Evolutionary conservation across 2,888 invertebrate genomes (phyloP), one percentile per base, ranked within the genome.

Genomic region (Thumatha senex): DNA sequence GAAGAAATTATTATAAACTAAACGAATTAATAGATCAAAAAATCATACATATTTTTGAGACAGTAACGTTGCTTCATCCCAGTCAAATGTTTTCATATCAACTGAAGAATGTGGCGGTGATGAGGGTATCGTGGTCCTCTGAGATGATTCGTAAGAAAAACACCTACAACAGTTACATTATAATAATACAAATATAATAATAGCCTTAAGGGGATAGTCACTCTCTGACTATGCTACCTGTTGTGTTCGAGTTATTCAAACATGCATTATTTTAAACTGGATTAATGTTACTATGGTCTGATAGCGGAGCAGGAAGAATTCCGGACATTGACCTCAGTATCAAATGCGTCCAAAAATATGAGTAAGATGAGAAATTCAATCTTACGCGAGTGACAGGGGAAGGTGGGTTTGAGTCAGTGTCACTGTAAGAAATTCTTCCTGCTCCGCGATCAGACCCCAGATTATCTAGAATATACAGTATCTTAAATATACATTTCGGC

Each of bases 131-230:
- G 92, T 88, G 42, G 91, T 83, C 58, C 94, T 90, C 75, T 94
- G 95, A 12, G 93, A 89, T 40, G 94, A 94, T 72, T 96, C 96
- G 68, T 95, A 95, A 1, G 96, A 95, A 68, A 95, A 94, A 76
- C 95, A 95, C 94, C 95, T 95, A 77, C 48, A 84, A 67, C 51
- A 38, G 51, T 49, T 35, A 53, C 34, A 7, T 18, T 10, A 54
- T 11, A 56, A 44, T 60, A 55, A 3, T 14, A 9, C 55, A 10
- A 58, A 44, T 60, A 55, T 12, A 13, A 4, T 5, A 24, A 24
- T n/a, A 10, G n/a, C 2, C 31, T 35, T 15, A 31, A n/a, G 1
- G 40, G 40, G 11, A 34, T 35, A 13, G 13, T 24, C 18, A 24
- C 13, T 11, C 18, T 33, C 1, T 31, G 10, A 30, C 12, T 45